Base-by-base conservation (phyloP, 2,797 vertebrate species). In the Anabacerthia variegaticeps region DNA sequence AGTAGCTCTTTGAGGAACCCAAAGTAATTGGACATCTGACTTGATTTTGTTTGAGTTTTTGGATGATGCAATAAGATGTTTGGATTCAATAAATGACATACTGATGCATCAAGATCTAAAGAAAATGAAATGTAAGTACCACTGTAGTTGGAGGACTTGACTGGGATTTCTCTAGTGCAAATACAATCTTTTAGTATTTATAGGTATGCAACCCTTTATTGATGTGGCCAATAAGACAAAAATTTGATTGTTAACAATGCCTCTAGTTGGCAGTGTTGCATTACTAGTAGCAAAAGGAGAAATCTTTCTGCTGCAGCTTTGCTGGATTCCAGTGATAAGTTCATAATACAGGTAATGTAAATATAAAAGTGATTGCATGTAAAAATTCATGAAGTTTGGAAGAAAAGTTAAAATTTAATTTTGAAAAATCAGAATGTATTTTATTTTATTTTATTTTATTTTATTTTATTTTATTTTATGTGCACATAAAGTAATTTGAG, bases 221-320 rank as follows among this genome's bases (percentile, higher is more conserved):
- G 65, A 68, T 85, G 46, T 44, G 61, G 41, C 74, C 41, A 12
- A 5, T 23, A 55, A 4, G 15, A 93, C 39, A 75, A 77, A 74
- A 82, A 71, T 37, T 62, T 59, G 12, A 54, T 81, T 5, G 1
- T 76, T 76, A 59, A 13, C 28, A 52, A 3, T n/a, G 67, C 95
- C 94, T 94, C 92, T 95, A 96, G 91, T 73, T 92, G 96, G 96
- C 95, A 96, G 81, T 96, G 62, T 97, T 95, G 86, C 67, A 90
- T 69, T 91, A 76, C 56, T 71, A 88, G 91, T 90, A 87, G 27
- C 44, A 66, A 56, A 78, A 67, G 52, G 12, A 74, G 15, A 59
- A 91, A 14, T 55, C 30, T 46, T 77, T 54, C 75, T 79, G 34
- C 80, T 93, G 88, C 75, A 71, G 4, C 59, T 73, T 86, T 69